Conservation (phyloP, 2,888 invertebrate genomes). For the Dione vanillae region DNA sequence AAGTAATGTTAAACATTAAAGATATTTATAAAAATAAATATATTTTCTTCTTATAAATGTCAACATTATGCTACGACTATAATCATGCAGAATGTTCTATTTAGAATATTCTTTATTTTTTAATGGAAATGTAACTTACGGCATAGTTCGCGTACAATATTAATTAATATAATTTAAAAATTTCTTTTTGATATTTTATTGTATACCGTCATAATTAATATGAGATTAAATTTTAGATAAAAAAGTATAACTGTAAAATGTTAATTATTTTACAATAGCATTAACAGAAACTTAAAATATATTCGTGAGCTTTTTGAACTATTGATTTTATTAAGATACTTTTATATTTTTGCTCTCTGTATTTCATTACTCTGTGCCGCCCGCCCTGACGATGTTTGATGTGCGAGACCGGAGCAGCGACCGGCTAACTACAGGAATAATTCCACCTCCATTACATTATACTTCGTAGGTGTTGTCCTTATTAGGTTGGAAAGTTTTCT, state of each 20-base stretch:
- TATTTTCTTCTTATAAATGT: not conserved
- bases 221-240: no score
- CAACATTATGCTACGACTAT: not conserved
- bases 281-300: no score
- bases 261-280: no score
- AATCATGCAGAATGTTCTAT: not conserved
- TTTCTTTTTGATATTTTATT: no score
- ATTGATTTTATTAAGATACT: no score
- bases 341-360: not conserved
- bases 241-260: no score
- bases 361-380: constrained; percentile 3
- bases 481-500: constrained; percentile 29
- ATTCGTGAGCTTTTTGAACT: no score
- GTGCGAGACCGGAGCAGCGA: constrained; percentile 35
- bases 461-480: constrained; percentile 25
- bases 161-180: no score
- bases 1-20: no score
- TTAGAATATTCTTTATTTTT: no score
- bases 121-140: constrained; percentile 24
- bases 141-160: constrained; percentile 21
- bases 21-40: no score
- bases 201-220: not conserved
- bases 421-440: constrained; percentile 41
- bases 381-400: constrained; percentile 24
- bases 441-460: constrained; percentile 29